These are phyloP conservation scores for Galerucella calmariensis DNA, from an alignment of 2,888 invertebrate species.

Conservation along the genomic window DNA sequence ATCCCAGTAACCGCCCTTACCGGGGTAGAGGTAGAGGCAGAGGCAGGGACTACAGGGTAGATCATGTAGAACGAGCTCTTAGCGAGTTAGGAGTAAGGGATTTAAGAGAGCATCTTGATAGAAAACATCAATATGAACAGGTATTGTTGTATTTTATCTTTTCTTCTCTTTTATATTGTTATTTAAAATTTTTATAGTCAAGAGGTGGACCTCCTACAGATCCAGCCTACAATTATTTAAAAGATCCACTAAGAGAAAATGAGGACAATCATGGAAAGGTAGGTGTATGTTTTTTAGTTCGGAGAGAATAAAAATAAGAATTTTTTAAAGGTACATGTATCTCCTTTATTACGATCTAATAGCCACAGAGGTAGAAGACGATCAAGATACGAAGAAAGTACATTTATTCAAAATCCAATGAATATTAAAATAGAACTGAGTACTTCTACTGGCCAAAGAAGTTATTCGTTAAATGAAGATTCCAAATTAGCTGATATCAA, in stretches of 20 bases:
- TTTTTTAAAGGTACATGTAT: neutral
- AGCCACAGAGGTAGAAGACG: constrained; percentile 34
- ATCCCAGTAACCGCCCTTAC: constrained; percentile 21
- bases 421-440: constrained; percentile 56
- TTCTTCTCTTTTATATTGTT: constrained; percentile 1
- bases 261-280: constrained; percentile 28
- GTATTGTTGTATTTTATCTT: constrained; percentile 27
- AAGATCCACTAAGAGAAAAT: constrained; percentile 53
- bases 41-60: constrained; percentile 28
- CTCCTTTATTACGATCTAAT: constrained; percentile 15
- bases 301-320: neutral
- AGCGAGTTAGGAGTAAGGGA: constrained; percentile 50
- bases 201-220: constrained; percentile 53
- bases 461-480: constrained; percentile 51
- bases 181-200: constrained; percentile 35
- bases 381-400: constrained; percentile 1
- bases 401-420: constrained; percentile 45
- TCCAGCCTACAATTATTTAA: constrained; percentile 55
- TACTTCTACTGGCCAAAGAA: constrained; percentile 54
- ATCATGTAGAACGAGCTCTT: constrained; percentile 49
- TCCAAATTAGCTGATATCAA: constrained; percentile 46
- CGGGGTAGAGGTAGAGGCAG: constrained; percentile 37
- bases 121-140: constrained; percentile 48
- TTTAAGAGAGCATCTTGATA: constrained; percentile 52
- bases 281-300: constrained; percentile 5